Evolutionary conservation across 2,888 invertebrate genomes (phyloP).

Genomic region (Zaprionus bogoriensis): DNA sequence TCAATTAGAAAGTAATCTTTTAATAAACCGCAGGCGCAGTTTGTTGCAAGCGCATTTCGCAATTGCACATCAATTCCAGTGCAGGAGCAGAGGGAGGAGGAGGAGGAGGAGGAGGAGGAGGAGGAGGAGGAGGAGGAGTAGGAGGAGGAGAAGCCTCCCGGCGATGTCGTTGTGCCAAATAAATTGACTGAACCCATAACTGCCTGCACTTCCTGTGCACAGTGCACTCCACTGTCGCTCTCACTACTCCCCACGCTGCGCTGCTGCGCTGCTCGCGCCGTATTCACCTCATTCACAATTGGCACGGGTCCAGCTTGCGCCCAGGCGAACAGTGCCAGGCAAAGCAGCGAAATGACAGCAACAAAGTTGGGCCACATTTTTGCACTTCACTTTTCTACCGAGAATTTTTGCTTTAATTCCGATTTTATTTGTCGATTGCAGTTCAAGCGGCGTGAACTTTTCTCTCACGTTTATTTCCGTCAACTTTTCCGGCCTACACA

Average conservation of each 20-base stretch:
- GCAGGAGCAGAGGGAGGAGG: too few relatives aligned
- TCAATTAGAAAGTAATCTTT: constrained; percentile 61
- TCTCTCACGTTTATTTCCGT: constrained; percentile 64
- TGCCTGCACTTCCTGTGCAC: constrained; percentile 32
- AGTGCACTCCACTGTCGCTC: constrained; percentile 5
- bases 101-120: too few relatives aligned
- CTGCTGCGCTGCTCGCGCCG: too few relatives aligned
- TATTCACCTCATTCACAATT: constrained; percentile 81
- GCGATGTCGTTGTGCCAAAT: constrained; percentile 40
- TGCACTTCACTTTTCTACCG: constrained; percentile 26
- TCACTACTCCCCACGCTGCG: not conserved
- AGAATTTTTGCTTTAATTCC: constrained; percentile 29
- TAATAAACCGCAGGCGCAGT: constrained; percentile 40
- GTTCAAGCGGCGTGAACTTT: constrained; percentile 29
- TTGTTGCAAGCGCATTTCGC: too few relatives aligned
- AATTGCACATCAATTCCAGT: too few relatives aligned
- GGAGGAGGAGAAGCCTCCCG: not conserved
- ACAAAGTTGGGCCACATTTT: constrained; percentile 73
- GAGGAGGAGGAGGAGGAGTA: not conserved
- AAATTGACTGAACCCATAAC: constrained; percentile 26
- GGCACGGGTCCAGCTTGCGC: constrained; percentile 80
- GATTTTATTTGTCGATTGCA: constrained; percentile 35
- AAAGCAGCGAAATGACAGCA: constrained; percentile 57
- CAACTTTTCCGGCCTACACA: constrained; percentile 59
- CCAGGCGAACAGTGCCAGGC: constrained; percentile 61